Base-by-base conservation (phyloP, 2,888 invertebrate species). In the Drosophila tanythrix region DNA sequence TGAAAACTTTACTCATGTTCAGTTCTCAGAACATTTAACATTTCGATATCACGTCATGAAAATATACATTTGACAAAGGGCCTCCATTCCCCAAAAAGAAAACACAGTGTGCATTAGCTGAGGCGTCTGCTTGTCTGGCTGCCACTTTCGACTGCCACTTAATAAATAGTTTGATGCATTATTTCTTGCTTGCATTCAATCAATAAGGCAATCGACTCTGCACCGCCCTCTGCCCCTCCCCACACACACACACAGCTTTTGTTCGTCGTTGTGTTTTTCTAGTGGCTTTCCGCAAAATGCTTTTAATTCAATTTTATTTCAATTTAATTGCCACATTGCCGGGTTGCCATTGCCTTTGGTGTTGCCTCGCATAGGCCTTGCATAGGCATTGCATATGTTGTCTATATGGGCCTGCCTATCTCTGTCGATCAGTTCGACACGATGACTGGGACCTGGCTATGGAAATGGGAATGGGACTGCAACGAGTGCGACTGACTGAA, bases 281-380 rank as follows among this genome's bases (percentile, higher is more conserved):
- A 84, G 82, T 86, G 81, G 81, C 77, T 89, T 86, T 82, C 82
- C 81, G 79, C 82, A 80, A 87, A 88, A 88, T 88, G 89, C 89
- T 89, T 89, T 89, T 89, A 89, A 89, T 88, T 88, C 86, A 88
- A 86, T 85, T 85, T 85, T 85, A 85, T 86, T 86, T 84, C 85
- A 81, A 88, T 88, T 89, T 82, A 83, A 85, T 85, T 85, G 83
- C 83, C 89, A 86, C 79, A 88, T 89, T 88, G 88, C 87, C 81
- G 65, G 27, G 55, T 65, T 59, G 69, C 61, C 46, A 11, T 18
- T 57, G 64, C 51, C 21, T 27, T 27, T 43, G 69, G 25, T 18
- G 21, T 46, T 50, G 57, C 15, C 29, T 15, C 33, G 33, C 11
- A 33, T 53, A 31, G 60, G 62, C 65, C 57, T 33, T n/a, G 51